Conservation (phyloP, 2,113 vertebrate species). For the Phoxinus phoxinus region DNA sequence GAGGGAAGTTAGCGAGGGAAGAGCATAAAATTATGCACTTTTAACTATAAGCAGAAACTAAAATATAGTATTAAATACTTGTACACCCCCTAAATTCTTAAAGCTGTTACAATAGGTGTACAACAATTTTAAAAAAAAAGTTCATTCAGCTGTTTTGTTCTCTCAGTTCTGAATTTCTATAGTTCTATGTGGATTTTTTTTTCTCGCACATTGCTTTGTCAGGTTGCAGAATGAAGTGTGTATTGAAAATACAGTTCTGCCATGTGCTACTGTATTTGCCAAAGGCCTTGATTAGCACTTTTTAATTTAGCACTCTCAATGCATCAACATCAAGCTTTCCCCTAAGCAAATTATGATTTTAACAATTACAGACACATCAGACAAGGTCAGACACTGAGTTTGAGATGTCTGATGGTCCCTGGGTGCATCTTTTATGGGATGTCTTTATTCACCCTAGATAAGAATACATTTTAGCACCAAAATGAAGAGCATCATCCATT, state of each 20-base stretch:
- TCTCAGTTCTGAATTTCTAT: not conserved
- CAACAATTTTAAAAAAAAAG: not conserved
- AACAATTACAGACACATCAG: slow-evolving; percentile 8
- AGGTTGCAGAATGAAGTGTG: not conserved
- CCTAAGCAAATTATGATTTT: not conserved
- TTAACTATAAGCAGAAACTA: too few relatives aligned
- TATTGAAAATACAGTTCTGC: not conserved
- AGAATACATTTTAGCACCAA: not conserved
- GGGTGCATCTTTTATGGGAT: not conserved
- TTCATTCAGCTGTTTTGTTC: not conserved
- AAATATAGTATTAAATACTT: not conserved
- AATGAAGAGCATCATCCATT: not conserved
- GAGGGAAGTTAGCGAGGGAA: too few relatives aligned
- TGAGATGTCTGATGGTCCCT: not conserved
- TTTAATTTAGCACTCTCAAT: not conserved
- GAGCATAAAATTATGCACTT: too few relatives aligned
- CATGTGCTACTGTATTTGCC: not conserved
- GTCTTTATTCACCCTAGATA: slow-evolving; percentile 1
- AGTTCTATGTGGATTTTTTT: not conserved
- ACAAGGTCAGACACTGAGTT: slow-evolving; percentile 1
- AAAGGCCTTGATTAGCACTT: slow-evolving; percentile 11
- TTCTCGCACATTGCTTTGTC: not conserved
- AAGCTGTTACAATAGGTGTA: not conserved
- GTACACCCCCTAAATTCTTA: not conserved
- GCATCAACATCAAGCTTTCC: slow-evolving; percentile 22